Evolutionary conservation across 2,797 vertebrate genomes (phyloP).

Genomic region (Balearica regulorum): DNA sequence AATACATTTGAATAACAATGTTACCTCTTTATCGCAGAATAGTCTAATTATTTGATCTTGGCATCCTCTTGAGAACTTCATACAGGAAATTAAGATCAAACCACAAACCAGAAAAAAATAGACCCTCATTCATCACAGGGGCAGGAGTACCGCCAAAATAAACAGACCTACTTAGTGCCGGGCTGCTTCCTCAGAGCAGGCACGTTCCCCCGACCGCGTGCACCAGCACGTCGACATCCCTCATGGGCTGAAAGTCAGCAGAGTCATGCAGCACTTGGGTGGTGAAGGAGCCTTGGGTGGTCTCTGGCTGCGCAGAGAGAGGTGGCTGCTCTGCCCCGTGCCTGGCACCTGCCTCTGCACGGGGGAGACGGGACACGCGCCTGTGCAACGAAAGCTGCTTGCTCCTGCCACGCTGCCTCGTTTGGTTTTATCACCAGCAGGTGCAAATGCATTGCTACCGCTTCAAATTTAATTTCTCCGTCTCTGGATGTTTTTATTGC

Average conservation of each 20-base stretch:
- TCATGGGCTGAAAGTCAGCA: accelerated
- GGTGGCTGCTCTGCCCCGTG: accelerated
- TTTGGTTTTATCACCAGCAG: background rate
- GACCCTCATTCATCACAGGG: background rate
- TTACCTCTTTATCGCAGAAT: conserved; percentile 42
- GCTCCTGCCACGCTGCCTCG: accelerated
- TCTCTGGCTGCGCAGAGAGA: accelerated
- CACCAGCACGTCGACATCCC: background rate
- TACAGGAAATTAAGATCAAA: conserved; percentile 39
- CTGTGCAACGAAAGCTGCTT: accelerated
- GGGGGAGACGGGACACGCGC: background rate
- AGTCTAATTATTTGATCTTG: conserved; percentile 58
- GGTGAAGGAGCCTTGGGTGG: accelerated
- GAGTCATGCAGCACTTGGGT: accelerated
- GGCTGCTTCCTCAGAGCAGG: background rate
- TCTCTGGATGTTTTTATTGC: background rate
- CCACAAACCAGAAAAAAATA: background rate
- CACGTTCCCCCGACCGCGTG: background rate
- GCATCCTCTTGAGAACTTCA: conserved; percentile 36
- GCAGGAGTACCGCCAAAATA: background rate
- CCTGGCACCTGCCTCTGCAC: background rate
- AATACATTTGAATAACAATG: conserved; percentile 57
- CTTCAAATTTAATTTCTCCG: accelerated
- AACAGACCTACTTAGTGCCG: background rate
- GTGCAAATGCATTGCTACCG: background rate